These are phyloP conservation scores for Enteromius unitaeniatus DNA, from an alignment of 2,797 vertebrate species.

Conservation along the genomic window DNA sequence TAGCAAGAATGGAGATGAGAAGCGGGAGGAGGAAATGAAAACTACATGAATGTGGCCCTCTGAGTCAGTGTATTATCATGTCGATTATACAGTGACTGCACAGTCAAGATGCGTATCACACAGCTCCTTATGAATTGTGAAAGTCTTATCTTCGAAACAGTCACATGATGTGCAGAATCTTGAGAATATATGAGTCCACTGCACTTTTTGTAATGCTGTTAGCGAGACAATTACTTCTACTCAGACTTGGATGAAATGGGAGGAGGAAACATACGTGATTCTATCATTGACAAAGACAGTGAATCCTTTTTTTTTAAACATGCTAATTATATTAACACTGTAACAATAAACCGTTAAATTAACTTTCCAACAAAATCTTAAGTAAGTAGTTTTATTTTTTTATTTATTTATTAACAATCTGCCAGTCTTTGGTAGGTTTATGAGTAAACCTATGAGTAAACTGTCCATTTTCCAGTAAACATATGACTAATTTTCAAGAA, in stretches of 20 bases:
- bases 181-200: not conserved
- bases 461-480: not conserved
- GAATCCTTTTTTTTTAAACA: not conserved
- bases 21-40: slow-evolving; percentile 52
- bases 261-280: not conserved
- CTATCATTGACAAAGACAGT: not conserved
- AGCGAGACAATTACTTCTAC: not conserved
- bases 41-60: slow-evolving; percentile 38
- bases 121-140: not conserved
- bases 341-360: not conserved
- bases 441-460: no score
- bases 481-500: not conserved
- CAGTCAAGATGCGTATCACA: not conserved
- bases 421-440: not conserved
- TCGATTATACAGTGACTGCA: slow-evolving; percentile 29
- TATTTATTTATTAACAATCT: not conserved
- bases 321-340: not conserved
- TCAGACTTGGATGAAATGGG: not conserved
- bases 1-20: slow-evolving; percentile 39
- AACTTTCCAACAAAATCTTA: not conserved
- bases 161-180: not conserved
- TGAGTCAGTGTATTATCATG: slow-evolving; percentile 46
- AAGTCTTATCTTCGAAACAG: not conserved
- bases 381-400: no score
- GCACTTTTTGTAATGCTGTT: not conserved